Base-by-base conservation (phyloP, 2,888 invertebrate species). In the Drosophila birchii region DNA sequence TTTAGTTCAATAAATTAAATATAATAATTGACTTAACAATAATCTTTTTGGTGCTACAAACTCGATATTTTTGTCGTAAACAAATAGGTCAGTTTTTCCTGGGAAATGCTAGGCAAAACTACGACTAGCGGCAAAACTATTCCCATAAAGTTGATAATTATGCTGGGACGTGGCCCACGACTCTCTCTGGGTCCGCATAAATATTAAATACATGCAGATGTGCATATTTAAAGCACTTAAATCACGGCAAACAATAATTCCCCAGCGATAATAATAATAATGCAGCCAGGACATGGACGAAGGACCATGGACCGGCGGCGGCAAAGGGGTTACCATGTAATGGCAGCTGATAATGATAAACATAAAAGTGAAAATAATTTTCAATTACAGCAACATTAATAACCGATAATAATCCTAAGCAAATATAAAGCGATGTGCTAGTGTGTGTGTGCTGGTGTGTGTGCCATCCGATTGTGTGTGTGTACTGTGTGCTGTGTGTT, bases 301-400 rank as follows among this genome's bases (percentile, higher is more conserved):
- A 20, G 45, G 45, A 29, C 36, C 23, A 36, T 55, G 44, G 44
- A 26, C 44, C 16, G 51, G 41, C 26, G 67, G 47, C 45, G 66
- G 61, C 32, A 49, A 56, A 8, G 23, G 26, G 56, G 41, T 73
- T 70, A 36, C 34, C 20, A 53, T 81, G 63, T 60, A 74, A 66
- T 74, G 75, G 68, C 55, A 49, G 58, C 66, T 75, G 73, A 77
- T 76, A 78, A 78, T 74, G 74, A 78, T 70, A 86, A 86, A 75
- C 89, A 85, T 78, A 89, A 86, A 86, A 86, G 86, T 86, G 86
- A 86, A 89, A 89, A 86, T 87, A 85, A 89, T 86, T 86, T 86
- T 86, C 86, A 86, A 86, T 86, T 86, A 89, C 88, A 89, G 86
- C 78, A 80, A 81, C 89, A 86, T 86, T 89, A 89, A 89, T 86